Conservation (phyloP, 92 coral and sea anemone species). For the Epizoanthus ramosus region DNA sequence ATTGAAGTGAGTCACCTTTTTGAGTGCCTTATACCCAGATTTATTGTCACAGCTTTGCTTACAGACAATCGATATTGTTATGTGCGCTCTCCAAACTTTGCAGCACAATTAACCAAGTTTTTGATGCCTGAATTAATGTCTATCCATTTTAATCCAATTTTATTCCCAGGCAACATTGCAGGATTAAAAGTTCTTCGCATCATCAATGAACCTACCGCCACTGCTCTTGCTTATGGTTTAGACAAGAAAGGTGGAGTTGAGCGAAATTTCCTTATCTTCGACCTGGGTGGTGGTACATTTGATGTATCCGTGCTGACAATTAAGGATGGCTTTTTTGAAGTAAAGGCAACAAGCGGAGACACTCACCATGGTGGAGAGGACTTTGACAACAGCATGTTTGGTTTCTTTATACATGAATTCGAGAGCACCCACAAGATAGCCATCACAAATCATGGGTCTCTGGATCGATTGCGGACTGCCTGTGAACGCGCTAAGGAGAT, state of each 20-base stretch:
- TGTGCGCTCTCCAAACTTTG: too few relatives aligned
- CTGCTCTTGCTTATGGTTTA: conserved; percentile 76
- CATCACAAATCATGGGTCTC: conserved; percentile 63
- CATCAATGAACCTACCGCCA: conserved; percentile 77
- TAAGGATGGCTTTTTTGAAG: conserved; percentile 77
- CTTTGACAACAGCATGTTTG: conserved; percentile 70
- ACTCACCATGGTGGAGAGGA: conserved; percentile 79
- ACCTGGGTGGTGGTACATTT: conserved; percentile 78
- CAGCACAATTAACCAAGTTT: too few relatives aligned
- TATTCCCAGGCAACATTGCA: conserved; percentile 60
- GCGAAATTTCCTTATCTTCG: conserved; percentile 68
- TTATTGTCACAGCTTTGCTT: too few relatives aligned
- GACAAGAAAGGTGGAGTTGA: conserved; percentile 65
- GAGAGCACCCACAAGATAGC: conserved; percentile 63
- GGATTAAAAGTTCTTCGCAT: conserved; percentile 77
- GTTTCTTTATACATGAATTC: conserved; percentile 52
- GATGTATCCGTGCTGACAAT: conserved; percentile 73
- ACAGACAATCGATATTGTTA: too few relatives aligned
- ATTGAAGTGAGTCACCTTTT: too few relatives aligned
- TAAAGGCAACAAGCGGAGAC: conserved; percentile 68
- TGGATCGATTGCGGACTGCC: conserved; percentile 68
- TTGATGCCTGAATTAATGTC: too few relatives aligned
- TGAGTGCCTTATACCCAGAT: too few relatives aligned
- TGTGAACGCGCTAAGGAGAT: conserved; percentile 75
- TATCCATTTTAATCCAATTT: too few relatives aligned